Evolutionary conservation across 2,797 vertebrate species (phyloP).

Genomic region (Chelonia mydas): DNA sequence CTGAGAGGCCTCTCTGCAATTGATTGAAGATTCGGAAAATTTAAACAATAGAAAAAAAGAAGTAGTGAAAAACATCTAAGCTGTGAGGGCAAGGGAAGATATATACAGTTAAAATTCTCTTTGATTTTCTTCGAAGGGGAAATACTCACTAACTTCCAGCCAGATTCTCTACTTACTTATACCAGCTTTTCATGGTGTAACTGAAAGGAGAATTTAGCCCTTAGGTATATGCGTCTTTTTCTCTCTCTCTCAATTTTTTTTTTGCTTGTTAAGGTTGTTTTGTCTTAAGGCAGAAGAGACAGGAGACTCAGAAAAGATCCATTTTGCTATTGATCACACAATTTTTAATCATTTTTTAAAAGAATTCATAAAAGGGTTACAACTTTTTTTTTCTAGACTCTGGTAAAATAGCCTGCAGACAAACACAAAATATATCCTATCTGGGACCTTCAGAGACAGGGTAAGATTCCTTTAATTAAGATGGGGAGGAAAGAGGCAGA

Average conservation of each 20-base stretch:
- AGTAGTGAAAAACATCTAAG: background rate
- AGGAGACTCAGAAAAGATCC: background rate
- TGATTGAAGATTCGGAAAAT: background rate
- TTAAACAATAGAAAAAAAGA: background rate
- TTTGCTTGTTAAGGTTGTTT: background rate
- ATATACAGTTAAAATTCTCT: background rate
- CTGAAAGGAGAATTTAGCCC: background rate
- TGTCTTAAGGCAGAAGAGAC: slow-evolving; percentile 27
- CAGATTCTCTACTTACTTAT: background rate
- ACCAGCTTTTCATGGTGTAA: background rate
- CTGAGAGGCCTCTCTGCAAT: background rate
- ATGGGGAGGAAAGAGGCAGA: slow-evolving; percentile 19
- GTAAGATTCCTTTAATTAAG: slow-evolving; percentile 70
- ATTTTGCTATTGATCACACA: slow-evolving; percentile 48
- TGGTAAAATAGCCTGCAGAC: slow-evolving; percentile 27
- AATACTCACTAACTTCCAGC: background rate
- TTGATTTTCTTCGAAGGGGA: background rate
- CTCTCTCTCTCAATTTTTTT: no score
- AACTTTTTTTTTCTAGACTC: background rate
- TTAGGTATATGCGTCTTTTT: background rate
- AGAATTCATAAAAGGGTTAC: slow-evolving; percentile 47
- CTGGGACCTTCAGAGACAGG: slow-evolving; percentile 3
- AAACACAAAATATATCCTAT: background rate
- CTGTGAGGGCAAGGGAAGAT: rapidly evolving
- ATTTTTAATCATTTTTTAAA: slow-evolving; percentile 56